A percentile compares a stretch with the other conserved stretches of the same genome.
Conservation (phyloP, 2,113 vertebrate species). For the Otis tarda region DNA sequence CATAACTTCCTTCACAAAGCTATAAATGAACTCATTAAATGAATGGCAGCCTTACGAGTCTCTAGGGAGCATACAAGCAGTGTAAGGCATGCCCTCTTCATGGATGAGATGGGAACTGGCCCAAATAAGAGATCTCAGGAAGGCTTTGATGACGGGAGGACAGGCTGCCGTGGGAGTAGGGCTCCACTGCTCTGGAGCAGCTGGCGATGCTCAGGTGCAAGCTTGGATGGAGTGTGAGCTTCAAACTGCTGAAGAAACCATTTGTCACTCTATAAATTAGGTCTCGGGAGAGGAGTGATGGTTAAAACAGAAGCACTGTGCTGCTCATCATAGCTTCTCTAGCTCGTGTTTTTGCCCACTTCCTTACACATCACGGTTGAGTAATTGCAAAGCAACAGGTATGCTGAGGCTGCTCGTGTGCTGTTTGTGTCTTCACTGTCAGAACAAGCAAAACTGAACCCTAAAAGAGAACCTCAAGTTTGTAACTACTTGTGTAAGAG, state of each 20-base stretch:
- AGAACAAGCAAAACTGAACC: not conserved
- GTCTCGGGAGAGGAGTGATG: not conserved
- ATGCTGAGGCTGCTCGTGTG: not conserved
- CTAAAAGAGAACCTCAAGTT: not conserved
- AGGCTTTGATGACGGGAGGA: not conserved
- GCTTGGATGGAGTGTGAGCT: not conserved
- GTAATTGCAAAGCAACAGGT: not conserved
- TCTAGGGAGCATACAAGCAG: not conserved
- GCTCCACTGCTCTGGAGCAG: not conserved
- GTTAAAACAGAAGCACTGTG: not conserved
- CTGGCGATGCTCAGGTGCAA: not conserved
- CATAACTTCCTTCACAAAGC: not conserved
- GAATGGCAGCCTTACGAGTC: not conserved
- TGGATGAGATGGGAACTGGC: not conserved
- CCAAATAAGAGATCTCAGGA: rapidly evolving
- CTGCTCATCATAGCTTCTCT: not conserved
- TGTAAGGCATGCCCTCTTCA: not conserved
- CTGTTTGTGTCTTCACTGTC: not conserved
- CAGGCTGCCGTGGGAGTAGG: not conserved
- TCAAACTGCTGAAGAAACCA: not conserved
- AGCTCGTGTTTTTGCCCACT: rapidly evolving
- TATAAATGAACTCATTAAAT: not conserved
- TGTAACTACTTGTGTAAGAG: not conserved
- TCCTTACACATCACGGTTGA: not conserved
- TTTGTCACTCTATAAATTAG: not conserved